Conservation (phyloP, 2,888 invertebrate genomes). For the Epirrhoe alternata region DNA sequence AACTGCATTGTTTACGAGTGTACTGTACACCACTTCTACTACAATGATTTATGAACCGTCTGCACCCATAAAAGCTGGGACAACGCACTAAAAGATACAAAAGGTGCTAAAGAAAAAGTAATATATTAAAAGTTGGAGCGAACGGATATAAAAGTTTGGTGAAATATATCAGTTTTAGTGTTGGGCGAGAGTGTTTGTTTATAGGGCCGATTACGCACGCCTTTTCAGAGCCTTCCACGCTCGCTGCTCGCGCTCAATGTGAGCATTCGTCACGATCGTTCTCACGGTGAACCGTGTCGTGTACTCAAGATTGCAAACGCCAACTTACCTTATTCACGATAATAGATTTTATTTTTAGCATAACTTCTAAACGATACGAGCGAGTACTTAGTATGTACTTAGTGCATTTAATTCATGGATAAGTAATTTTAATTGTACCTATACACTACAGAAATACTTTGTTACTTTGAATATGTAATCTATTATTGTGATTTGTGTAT, state of each 20-base stretch:
- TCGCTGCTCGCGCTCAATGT: conserved; percentile 46
- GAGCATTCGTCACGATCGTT: conserved; percentile 64
- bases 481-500: no score
- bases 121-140: conserved; percentile 82
- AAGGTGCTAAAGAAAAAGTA: conserved; percentile 85
- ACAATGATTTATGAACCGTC: conserved; percentile 84
- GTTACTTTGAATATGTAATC: background rate
- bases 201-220: conserved; percentile 78
- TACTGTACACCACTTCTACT: conserved; percentile 77
- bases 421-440: background rate
- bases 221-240: conserved; percentile 62
- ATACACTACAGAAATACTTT: background rate
- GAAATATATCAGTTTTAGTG: conserved; percentile 84
- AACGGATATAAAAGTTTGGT: conserved; percentile 83
- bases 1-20: conserved; percentile 76
- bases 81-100: conserved; percentile 84
- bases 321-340: background rate
- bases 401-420: background rate
- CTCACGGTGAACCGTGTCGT: conserved; percentile 50
- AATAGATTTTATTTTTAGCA: background rate
- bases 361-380: background rate
- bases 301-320: conserved; percentile 6
- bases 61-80: conserved; percentile 81
- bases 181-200: conserved; percentile 79
- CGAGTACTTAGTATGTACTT: background rate